A percentile compares a stretch with the other conserved stretches of the same genome.
phyloP scores from a whole-genome alignment of 2,113 vertebrate species.

The Spea bombifrons region DNA sequence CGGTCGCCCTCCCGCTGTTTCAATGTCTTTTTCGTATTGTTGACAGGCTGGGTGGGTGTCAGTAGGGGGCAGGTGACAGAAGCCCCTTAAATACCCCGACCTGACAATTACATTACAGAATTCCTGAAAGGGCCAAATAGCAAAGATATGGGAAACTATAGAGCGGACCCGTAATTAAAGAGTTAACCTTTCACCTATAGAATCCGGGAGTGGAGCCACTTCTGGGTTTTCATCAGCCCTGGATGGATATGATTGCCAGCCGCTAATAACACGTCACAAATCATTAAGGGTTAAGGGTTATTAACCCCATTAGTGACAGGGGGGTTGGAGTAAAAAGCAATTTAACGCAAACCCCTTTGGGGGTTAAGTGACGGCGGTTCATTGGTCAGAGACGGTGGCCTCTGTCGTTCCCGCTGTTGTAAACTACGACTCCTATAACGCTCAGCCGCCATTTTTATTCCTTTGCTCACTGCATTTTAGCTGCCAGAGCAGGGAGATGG shows the following conservation, averaged over 20 bases:
- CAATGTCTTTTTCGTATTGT: slow-evolving; percentile 68
- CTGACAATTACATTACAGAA: slow-evolving; percentile 1
- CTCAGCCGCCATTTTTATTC: no score
- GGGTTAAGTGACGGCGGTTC: not conserved
- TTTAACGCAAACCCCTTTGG: not conserved
- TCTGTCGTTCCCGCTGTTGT: no score
- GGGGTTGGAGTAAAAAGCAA: not conserved
- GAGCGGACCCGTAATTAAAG: slow-evolving; percentile 1
- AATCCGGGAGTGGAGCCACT: slow-evolving; percentile 8
- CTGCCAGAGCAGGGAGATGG: no score
- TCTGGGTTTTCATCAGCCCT: not conserved
- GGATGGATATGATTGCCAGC: not conserved
- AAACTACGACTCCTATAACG: no score
- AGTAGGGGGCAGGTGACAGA: slow-evolving; percentile 9
- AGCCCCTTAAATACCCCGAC: slow-evolving; percentile 6
- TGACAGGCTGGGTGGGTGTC: slow-evolving; percentile 56
- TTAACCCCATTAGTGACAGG: not conserved
- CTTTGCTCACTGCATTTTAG: no score
- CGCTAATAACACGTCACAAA: not conserved
- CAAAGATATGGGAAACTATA: slow-evolving; percentile 6
- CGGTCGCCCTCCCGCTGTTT: not conserved
- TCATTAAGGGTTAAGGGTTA: not conserved
- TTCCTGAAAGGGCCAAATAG: slow-evolving; percentile 16
- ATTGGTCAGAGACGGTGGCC: not conserved
- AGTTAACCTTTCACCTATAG: slow-evolving; percentile 20